Evolutionary conservation across 2,113 vertebrate genomes (phyloP).

Genomic region (Corythoichthys haematopterus): DNA sequence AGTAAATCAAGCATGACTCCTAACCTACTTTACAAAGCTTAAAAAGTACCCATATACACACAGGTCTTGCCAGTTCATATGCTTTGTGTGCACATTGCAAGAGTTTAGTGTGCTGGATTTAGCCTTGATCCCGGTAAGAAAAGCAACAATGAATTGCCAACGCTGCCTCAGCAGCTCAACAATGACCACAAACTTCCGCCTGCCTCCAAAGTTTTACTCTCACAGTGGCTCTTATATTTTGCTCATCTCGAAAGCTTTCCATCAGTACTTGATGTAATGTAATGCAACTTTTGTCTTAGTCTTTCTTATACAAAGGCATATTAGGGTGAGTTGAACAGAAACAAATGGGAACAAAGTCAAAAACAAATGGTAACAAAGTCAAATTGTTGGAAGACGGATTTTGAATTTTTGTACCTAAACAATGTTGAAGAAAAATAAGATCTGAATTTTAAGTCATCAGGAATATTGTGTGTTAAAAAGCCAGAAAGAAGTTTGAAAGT

Average conservation of each 20-base stretch:
- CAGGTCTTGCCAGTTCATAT: conserved; percentile 2
- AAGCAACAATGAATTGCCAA: conserved; percentile 23
- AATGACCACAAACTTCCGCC: conserved; percentile 59
- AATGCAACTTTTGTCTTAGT: not conserved
- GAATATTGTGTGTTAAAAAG: not conserved
- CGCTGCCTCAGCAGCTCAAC: conserved; percentile 49
- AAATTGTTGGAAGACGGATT: not conserved
- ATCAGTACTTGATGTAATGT: not conserved
- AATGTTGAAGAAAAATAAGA: not conserved
- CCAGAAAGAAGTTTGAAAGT: not conserved
- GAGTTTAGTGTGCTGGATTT: conserved; percentile 38
- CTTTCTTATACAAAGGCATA: not conserved
- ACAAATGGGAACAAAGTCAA: not conserved
- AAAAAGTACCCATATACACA: not conserved
- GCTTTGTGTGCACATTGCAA: conserved; percentile 20
- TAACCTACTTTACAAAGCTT: not conserved
- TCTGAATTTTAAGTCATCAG: not conserved
- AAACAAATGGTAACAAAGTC: not conserved
- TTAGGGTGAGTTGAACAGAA: not conserved
- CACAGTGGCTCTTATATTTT: not conserved
- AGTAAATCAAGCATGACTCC: not conserved
- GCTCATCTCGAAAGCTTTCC: not conserved
- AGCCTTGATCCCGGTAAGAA: conserved; percentile 39
- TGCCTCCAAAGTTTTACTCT: conserved; percentile 5
- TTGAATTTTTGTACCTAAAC: not conserved